Evolutionary conservation across 2,113 vertebrate species (phyloP), one percentile per base, ranked within the genome.

Genomic region (Rhadina sibilatrix): DNA sequence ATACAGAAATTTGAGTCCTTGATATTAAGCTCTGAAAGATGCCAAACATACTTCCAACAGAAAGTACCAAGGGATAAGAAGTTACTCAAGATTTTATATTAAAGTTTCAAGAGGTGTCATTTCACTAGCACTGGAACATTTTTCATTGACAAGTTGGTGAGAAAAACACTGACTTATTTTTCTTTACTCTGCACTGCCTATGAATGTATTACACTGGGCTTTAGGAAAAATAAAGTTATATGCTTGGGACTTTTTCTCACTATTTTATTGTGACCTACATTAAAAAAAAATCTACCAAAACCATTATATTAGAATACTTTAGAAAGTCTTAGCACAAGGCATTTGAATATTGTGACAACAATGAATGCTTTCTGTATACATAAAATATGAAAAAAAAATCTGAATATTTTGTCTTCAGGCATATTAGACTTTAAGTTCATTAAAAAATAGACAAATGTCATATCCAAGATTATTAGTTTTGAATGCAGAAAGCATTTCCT

Each of bases 51-150:
- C 27, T 78, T 93, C 76, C 76, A 83, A 75, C 10, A 86, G 69
- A 88, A 94, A 95, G 82, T 44, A 86, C 22, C 76, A 78, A 94
- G 72, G 83, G 64, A 97, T 81, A 81, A 91, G 80, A 92, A 96
- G 56, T 83, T 94, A 59, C 56, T 90, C 72, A 75, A 84, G 76
- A 89, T 83, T 94, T 94, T 96, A 84, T 95, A 97, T 78, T 81
- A 80, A 94, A 89, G 44, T 96, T 94, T 92, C 68, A 91, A 66
- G 44, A 92, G 38, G 82, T 95, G 93, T 94, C 93, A 93, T 94
- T 92, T 89, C 76, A 87, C 33, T 78, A 81, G 17, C n/a, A 81
- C n/a, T 49, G 35, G 12, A 92, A 83, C 60, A 84, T 91, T 89
- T 97, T 96, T 95, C 77, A 92, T 83, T 87, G 80, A 70, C 38